Evolutionary conservation across 1,140 invertebrate genomes (phyloP).

Genomic region (Dendrolimus punctatus): DNA sequence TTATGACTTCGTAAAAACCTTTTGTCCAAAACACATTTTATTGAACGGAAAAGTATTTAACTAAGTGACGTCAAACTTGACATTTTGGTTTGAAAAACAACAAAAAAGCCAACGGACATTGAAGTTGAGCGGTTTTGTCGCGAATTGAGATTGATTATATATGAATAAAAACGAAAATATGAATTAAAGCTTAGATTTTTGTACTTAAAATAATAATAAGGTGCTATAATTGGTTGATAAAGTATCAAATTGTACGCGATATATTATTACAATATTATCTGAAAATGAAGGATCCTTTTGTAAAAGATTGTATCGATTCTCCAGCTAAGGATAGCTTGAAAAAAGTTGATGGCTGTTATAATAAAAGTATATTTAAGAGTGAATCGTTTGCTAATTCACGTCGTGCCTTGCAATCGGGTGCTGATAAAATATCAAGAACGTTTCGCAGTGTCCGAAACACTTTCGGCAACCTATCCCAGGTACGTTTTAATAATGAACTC

Average conservation of each 20-base stretch:
- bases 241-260: not conserved
- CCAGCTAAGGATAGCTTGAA: conserved; percentile 47
- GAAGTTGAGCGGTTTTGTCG: conserved; percentile 2
- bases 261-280: conserved; percentile 5
- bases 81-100: conserved; percentile 7
- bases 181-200: conserved; percentile 8
- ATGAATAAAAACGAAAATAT: conserved; percentile 14
- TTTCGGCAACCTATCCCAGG: conserved; percentile 60
- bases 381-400: conserved; percentile 59
- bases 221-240: too few species aligned
- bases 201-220: not conserved
- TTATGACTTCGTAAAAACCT: too few species aligned
- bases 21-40: too few species aligned
- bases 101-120: conserved; percentile 16
- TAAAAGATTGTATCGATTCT: conserved; percentile 55
- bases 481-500: conserved; percentile 13
- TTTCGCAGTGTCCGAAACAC: conserved; percentile 57
- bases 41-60: too few species aligned
- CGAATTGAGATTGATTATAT: conserved; percentile 9
- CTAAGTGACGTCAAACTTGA: too few species aligned
- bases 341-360: conserved; percentile 59
- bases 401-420: conserved; percentile 59
- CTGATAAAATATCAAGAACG: conserved; percentile 58
- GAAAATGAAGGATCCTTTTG: conserved; percentile 63
- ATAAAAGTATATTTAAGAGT: conserved; percentile 53